Percentiles rank a stretch among this genome's conserved stretches.
These are phyloP conservation scores for Epiblema foenella DNA, from an alignment of 2,888 invertebrate species.

Conservation along the genomic window DNA sequence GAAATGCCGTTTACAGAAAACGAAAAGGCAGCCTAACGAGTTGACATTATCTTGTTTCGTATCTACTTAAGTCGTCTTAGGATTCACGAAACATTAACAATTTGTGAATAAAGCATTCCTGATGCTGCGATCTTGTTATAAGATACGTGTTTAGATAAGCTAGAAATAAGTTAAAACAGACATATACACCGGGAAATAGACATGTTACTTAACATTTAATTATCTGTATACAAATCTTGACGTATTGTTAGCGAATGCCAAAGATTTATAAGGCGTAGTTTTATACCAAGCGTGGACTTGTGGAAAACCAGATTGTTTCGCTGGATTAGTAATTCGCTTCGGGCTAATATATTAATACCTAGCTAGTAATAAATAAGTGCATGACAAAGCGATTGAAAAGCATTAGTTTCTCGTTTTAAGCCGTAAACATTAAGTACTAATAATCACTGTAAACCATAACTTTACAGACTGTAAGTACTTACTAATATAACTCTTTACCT, in stretches of 20 bases:
- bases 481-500: too few species aligned
- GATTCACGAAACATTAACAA: background rate
- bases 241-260: background rate
- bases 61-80: background rate
- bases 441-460: background rate
- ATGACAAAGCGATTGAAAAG: slow-evolving; percentile 4
- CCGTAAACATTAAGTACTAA: background rate
- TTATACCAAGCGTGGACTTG: background rate
- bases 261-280: background rate
- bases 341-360: slow-evolving; percentile 7
- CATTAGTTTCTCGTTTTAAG: slow-evolving; percentile 7
- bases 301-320: slow-evolving; percentile 18
- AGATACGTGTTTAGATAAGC: background rate
- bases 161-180: background rate
- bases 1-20: background rate
- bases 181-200: background rate
- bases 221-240: background rate
- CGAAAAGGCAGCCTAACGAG: background rate
- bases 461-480: background rate
- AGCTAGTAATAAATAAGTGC: slow-evolving; percentile 12
- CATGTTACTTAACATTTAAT: background rate
- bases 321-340: slow-evolving; percentile 10
- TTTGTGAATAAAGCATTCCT: background rate
- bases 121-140: background rate
- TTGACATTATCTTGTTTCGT: background rate